These are phyloP conservation scores for Phrynocephalus versicolor DNA, from an alignment of 2,113 vertebrate species.

Conservation along the genomic window DNA sequence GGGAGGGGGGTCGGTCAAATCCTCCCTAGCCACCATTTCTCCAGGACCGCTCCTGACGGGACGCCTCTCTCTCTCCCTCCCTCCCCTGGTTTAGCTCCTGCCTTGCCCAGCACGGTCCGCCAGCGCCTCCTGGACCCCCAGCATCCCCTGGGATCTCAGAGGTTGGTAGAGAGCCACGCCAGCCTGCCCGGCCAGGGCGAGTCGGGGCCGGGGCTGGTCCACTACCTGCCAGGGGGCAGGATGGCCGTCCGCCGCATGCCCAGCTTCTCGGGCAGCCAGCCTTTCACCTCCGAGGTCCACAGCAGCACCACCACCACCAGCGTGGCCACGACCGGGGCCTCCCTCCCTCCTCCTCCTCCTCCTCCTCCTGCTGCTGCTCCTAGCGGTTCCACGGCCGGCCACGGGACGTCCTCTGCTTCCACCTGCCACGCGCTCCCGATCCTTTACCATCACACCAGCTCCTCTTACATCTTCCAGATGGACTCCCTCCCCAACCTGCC, in stretches of 20 bases:
- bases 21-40: background rate
- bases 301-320: slow-evolving; percentile 57
- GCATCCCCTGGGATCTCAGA: slow-evolving; percentile 92
- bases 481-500: slow-evolving; percentile 87
- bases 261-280: slow-evolving; percentile 87
- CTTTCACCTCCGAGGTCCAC: slow-evolving; percentile 79
- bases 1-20: background rate
- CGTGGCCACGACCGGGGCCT: slow-evolving; percentile 52
- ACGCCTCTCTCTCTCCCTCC: accelerated
- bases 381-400: slow-evolving; percentile 52
- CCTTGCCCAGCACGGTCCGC: slow-evolving; percentile 87
- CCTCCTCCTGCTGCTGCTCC: slow-evolving; percentile 65
- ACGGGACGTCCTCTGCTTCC: slow-evolving; percentile 65
- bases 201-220: slow-evolving; percentile 69
- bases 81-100: slow-evolving; percentile 82
- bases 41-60: background rate
- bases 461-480: slow-evolving; percentile 91
- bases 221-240: slow-evolving; percentile 74
- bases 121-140: slow-evolving; percentile 92
- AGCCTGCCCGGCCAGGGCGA: slow-evolving; percentile 74
- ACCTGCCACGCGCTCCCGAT: slow-evolving; percentile 76
- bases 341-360: slow-evolving; percentile 68
- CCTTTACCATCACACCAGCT: slow-evolving; percentile 82
- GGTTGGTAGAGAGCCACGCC: slow-evolving; percentile 94
- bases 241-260: slow-evolving; percentile 81